Percentiles rank a stretch among this genome's conserved stretches.
These are phyloP conservation scores for Diaprepes abbreviatus DNA, from an alignment of 2,888 invertebrate genomes.

Conservation along the genomic window DNA sequence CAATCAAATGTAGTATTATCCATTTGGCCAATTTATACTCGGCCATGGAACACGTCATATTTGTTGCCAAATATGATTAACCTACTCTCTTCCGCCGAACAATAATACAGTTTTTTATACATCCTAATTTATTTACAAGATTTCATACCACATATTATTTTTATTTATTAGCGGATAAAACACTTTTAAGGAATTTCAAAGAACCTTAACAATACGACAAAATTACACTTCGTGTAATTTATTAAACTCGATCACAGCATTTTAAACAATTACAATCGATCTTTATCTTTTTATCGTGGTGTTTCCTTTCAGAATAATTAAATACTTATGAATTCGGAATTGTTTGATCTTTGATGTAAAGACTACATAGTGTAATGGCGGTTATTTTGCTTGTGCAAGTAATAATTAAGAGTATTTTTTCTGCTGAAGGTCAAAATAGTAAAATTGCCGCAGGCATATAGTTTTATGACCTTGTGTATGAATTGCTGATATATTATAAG, in stretches of 20 bases:
- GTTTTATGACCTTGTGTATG: neutral
- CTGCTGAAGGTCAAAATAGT: neutral
- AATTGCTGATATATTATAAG: too few species aligned
- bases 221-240: neutral
- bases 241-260: neutral
- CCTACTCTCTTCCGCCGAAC: too few species aligned
- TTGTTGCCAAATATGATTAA: too few species aligned
- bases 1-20: too few species aligned
- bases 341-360: neutral
- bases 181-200: too few species aligned
- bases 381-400: neutral
- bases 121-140: too few species aligned
- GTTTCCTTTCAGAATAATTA: neutral
- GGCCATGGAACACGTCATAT: too few species aligned
- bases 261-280: slow-evolving; percentile 2
- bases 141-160: too few species aligned
- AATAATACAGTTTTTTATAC: too few species aligned
- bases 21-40: too few species aligned
- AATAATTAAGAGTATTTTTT: neutral
- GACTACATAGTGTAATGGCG: neutral
- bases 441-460: neutral
- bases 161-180: too few species aligned
- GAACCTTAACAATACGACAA: too few species aligned
- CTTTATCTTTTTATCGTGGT: slow-evolving; percentile 13
- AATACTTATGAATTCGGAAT: neutral